Percentiles rank a stretch among this genome's conserved stretches.
Evolutionary conservation across 2,888 invertebrate genomes (phyloP).

Genomic region (Rotaria socialis): DNA sequence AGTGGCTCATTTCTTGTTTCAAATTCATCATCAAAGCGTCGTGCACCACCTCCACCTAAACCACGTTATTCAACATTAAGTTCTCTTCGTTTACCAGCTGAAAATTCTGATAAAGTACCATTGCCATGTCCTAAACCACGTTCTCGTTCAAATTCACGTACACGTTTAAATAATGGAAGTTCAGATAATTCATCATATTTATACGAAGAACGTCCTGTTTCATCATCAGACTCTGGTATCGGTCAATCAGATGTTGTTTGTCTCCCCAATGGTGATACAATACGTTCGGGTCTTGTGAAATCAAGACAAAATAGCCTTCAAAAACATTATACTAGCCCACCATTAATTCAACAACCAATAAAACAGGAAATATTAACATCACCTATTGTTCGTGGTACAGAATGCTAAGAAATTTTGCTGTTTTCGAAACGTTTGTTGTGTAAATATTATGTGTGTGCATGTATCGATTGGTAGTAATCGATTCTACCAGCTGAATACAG

Average conservation of each 20-base stretch:
- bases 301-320: not conserved
- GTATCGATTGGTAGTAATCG: not conserved
- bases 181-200: not conserved
- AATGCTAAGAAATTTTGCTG: not conserved
- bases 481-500: not conserved
- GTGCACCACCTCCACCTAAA: conserved; percentile 27
- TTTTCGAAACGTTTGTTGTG: not conserved
- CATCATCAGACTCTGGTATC: conserved; percentile 23
- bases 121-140: conserved; percentile 28
- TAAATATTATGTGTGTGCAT: not conserved
- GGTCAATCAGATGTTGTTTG: conserved; percentile 16
- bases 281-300: conserved; percentile 20
- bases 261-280: conserved; percentile 31
- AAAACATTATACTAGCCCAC: not conserved
- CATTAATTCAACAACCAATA: not conserved
- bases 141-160: conserved; percentile 29
- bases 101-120: not conserved
- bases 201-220: conserved; percentile 28
- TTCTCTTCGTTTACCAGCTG: not conserved
- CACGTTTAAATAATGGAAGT: conserved; percentile 25
- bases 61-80: conserved; percentile 26
- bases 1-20: conserved; percentile 27
- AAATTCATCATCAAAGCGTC: not conserved
- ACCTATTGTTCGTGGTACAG: conserved; percentile 31
- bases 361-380: conserved; percentile 4